phyloP scores from a whole-genome alignment of 2,113 vertebrate genomes.

The Nothobranchius furzeri region DNA sequence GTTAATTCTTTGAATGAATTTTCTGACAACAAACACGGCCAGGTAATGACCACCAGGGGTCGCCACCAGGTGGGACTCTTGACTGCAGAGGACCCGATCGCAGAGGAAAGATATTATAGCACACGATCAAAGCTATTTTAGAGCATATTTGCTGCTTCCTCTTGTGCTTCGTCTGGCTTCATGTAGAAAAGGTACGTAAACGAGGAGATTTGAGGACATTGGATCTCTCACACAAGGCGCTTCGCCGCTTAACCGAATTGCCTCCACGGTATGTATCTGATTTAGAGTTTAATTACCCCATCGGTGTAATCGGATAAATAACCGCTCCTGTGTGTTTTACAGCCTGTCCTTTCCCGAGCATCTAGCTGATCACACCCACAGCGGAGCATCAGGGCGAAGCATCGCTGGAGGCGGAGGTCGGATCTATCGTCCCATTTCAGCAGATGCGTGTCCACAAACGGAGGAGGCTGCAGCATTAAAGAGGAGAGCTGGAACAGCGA shows the following conservation, averaged over 20 bases:
- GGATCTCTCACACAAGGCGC: background rate
- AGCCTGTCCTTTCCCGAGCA: no score
- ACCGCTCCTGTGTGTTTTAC: background rate
- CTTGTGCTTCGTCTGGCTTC: background rate
- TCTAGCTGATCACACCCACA: no score
- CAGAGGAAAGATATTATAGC: background rate
- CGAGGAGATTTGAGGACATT: background rate
- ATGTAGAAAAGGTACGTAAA: no score
- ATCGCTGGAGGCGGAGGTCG: background rate
- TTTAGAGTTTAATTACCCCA: background rate
- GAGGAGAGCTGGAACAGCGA: background rate
- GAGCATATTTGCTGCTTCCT: background rate
- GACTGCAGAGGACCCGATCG: background rate
- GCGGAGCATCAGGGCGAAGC: background rate
- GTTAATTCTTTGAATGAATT: no score
- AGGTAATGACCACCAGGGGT: slow-evolving; percentile 30
- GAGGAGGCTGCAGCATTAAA: slow-evolving; percentile 22
- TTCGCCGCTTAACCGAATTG: background rate
- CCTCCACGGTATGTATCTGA: background rate
- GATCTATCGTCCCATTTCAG: slow-evolving; percentile 44
- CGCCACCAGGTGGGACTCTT: slow-evolving; percentile 5
- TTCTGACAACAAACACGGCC: no score
- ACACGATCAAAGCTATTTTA: background rate
- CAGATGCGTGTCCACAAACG: slow-evolving; percentile 31
- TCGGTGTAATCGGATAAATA: background rate